These are phyloP conservation scores for Glaucopsyche alexis DNA, from an alignment of 2,888 invertebrate species.

Conservation along the genomic window DNA sequence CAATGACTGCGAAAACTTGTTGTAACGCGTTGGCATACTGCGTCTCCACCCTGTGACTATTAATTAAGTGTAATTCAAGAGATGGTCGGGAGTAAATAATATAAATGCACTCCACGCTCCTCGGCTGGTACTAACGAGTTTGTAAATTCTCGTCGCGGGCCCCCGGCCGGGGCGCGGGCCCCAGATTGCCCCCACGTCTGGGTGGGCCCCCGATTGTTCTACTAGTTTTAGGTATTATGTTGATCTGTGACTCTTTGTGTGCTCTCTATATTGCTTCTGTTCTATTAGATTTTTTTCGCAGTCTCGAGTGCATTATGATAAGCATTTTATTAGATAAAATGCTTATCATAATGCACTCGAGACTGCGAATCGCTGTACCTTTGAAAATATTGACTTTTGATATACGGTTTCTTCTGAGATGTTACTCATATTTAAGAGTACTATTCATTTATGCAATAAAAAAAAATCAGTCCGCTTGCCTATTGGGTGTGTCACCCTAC, in stretches of 20 bases:
- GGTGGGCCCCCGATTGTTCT: slow-evolving; percentile 11
- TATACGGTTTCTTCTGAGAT: too few species aligned
- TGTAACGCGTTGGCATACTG: not conserved
- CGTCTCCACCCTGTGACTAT: not conserved
- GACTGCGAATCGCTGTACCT: too few species aligned
- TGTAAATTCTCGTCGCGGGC: slow-evolving; percentile 29
- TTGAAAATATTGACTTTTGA: too few species aligned
- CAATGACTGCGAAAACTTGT: too few species aligned
- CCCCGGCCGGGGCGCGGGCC: slow-evolving; percentile 12
- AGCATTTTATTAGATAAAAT: not conserved
- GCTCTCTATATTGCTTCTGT: not conserved
- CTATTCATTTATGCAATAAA: too few species aligned
- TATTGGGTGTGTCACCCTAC: too few species aligned
- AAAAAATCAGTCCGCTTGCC: too few species aligned
- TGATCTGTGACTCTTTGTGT: slow-evolving; percentile 17
- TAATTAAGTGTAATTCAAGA: slow-evolving; percentile 22
- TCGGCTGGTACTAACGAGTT: slow-evolving; percentile 30
- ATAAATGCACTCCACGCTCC: slow-evolving; percentile 29
- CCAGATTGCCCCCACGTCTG: slow-evolving; percentile 20
- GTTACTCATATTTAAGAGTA: too few species aligned
- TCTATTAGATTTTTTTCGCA: slow-evolving; percentile 2
- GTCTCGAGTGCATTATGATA: slow-evolving; percentile 5
- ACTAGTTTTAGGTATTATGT: slow-evolving; percentile 22
- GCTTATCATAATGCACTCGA: not conserved
- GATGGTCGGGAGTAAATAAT: slow-evolving; percentile 22